Percentiles rank a stretch among this genome's conserved stretches.
These are phyloP conservation scores for Schizaphis graminum DNA, from an alignment of 2,888 invertebrate genomes.

Conservation along the genomic window DNA sequence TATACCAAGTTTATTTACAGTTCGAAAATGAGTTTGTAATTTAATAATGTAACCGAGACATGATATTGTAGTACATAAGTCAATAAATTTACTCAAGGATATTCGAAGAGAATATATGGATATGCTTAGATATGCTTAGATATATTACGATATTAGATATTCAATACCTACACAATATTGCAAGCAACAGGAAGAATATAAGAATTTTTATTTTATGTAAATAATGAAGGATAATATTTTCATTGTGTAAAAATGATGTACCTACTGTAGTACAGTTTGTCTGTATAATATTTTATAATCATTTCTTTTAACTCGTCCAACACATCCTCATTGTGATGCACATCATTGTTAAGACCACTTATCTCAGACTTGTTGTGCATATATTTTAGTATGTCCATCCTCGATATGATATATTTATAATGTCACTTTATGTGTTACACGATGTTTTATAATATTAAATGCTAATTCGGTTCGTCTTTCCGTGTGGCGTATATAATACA, in stretches of 20 bases:
- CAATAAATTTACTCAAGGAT: background rate
- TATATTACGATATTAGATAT: background rate
- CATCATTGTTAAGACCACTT: conserved; percentile 32
- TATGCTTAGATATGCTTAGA: background rate
- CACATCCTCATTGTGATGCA: conserved; percentile 43
- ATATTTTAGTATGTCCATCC: background rate
- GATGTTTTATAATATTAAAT: background rate
- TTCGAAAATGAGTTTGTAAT: background rate
- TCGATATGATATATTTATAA: background rate
- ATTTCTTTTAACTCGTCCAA: background rate
- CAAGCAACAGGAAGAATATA: background rate
- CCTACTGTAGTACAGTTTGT: background rate
- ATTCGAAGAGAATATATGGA: background rate
- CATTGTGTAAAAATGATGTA: background rate
- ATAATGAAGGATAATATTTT: background rate
- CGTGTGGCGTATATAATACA: background rate
- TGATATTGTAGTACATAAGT: background rate
- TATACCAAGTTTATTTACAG: background rate
- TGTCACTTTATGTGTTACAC: background rate
- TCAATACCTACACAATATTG: background rate
- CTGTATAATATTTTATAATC: background rate
- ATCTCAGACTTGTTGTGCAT: background rate
- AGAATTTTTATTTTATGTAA: background rate
- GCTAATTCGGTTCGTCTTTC: background rate
- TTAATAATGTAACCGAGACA: background rate